Evolutionary conservation across 2,888 invertebrate species (phyloP).

Genomic region (Aleiodes testaceus): DNA sequence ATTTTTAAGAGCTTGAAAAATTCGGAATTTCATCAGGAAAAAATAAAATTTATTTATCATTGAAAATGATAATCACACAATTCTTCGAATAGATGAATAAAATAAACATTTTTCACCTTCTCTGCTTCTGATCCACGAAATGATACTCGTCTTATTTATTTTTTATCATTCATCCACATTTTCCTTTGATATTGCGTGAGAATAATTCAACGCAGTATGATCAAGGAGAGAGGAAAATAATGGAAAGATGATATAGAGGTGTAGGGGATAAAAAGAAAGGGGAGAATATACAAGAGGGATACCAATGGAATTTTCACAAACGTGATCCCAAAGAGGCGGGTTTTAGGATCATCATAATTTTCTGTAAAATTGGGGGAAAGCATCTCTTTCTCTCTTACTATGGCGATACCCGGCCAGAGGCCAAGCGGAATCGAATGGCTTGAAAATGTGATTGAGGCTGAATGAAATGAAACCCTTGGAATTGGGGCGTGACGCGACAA

Average conservation of each 20-base stretch:
- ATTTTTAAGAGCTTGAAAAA: too few species aligned
- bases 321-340: slow-evolving; percentile 40
- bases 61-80: too few species aligned
- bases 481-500: slow-evolving; percentile 40
- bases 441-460: slow-evolving; percentile 47
- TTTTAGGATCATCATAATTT: slow-evolving; percentile 38
- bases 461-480: slow-evolving; percentile 35
- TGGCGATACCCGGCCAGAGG: slow-evolving; percentile 40
- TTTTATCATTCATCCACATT: too few species aligned
- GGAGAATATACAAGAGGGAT: slow-evolving; percentile 37
- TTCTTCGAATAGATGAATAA: too few species aligned
- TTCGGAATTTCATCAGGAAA: too few species aligned
- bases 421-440: slow-evolving; percentile 46
- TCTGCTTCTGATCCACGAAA: too few species aligned
- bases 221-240: not conserved
- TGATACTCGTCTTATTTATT: too few species aligned
- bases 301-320: slow-evolving; percentile 28
- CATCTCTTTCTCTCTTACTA: not conserved
- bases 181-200: slow-evolving; percentile 15
- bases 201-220: slow-evolving; percentile 10
- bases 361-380: slow-evolving; percentile 43
- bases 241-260: slow-evolving; percentile 34
- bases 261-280: slow-evolving; percentile 3
- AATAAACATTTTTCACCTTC: too few species aligned
- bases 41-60: too few species aligned